Evolutionary conservation across 2,797 vertebrate species (phyloP).

Genomic region (Distichodus sexfasciatus): DNA sequence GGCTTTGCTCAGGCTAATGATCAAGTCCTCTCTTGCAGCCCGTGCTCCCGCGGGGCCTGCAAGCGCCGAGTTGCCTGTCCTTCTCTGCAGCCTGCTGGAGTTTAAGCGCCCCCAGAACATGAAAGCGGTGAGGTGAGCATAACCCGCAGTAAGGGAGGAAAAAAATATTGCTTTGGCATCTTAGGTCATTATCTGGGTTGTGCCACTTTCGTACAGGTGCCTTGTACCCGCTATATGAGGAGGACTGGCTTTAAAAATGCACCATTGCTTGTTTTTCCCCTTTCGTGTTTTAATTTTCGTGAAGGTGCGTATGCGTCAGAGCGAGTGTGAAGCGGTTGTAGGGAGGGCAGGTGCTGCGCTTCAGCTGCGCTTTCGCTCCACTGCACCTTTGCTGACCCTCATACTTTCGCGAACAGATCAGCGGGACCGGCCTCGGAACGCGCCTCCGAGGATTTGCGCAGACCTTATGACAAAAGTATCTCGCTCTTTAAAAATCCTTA

Average conservation of each 20-base stretch:
- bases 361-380: too few relatives aligned
- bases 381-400: constrained; percentile 66
- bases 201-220: constrained; percentile 75
- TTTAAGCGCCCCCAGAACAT: constrained; percentile 73
- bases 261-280: constrained; percentile 58
- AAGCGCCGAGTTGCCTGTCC: constrained; percentile 73
- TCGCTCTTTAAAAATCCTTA: constrained; percentile 32
- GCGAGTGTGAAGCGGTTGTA: not conserved
- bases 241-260: constrained; percentile 71
- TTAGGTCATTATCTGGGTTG: constrained; percentile 76
- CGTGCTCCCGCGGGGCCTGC: constrained; percentile 60
- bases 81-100: constrained; percentile 68
- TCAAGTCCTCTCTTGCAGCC: constrained; percentile 60
- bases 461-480: constrained; percentile 35
- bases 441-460: constrained; percentile 40
- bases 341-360: constrained; percentile 45
- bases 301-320: constrained; percentile 54
- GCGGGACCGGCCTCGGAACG: constrained; percentile 42
- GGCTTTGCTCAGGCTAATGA: constrained; percentile 76
- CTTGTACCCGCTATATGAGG: constrained; percentile 75
- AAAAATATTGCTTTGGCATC: constrained; percentile 76
- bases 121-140: constrained; percentile 70
- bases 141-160: constrained; percentile 68
- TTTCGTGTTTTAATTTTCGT: constrained; percentile 65
- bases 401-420: constrained; percentile 48